These are phyloP conservation scores for Hystrix cristata DNA, from an alignment of 2,113 vertebrate genomes.

Conservation along the genomic window DNA sequence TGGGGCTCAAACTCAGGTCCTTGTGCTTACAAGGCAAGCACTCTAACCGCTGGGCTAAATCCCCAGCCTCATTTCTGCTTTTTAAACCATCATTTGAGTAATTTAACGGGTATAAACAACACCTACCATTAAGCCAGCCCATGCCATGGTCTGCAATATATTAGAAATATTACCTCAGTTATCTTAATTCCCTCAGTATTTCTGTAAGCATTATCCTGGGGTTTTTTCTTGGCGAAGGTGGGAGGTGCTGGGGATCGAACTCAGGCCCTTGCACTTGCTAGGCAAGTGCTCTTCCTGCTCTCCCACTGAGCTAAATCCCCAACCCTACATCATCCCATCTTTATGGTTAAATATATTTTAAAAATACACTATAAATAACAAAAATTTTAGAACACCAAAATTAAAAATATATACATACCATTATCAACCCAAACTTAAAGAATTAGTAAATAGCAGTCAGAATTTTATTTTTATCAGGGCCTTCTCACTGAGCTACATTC, in stretches of 20 bases:
- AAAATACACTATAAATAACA: not conserved
- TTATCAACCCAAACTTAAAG: not conserved
- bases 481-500: no score
- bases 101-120: not conserved
- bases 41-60: not conserved
- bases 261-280: no score
- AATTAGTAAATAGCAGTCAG: not conserved
- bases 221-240: no score
- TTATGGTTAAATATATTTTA: not conserved
- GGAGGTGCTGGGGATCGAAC: no score
- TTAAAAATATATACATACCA: not conserved
- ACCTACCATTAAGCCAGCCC: conserved; percentile 5
- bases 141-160: not conserved
- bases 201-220: not conserved
- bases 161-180: conserved; percentile 2
- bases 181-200: not conserved
- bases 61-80: not conserved
- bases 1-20: no score
- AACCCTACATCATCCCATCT: not conserved
- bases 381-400: no score
- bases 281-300: no score
- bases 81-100: conserved; percentile 46
- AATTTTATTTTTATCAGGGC: no score
- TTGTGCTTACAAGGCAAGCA: no score
- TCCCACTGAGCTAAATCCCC: no score